Base-by-base conservation (phyloP, 2,113 vertebrate species). In the Rattus rattus region DNA sequence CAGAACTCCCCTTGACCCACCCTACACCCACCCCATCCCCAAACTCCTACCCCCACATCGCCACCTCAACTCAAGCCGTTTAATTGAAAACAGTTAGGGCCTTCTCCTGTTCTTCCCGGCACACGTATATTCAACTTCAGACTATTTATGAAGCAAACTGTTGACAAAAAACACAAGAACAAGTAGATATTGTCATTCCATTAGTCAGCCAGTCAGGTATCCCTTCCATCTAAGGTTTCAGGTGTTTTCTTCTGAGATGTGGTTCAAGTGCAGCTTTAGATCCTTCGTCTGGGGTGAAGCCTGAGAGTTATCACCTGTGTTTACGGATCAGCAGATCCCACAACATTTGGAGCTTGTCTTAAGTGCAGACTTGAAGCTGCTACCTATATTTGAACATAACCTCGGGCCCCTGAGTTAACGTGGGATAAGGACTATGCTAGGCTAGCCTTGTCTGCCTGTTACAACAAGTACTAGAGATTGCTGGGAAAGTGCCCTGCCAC, bases 131-230 rank as follows among this genome's bases (percentile, higher is more conserved):
- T 52, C n/a, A 61, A 11, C 73, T 59, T 36, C 89, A 75, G 54
- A 83, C 70, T 61, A 33, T 89, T 91, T 95, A 69, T 95, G 63
- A 94, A 93, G 39, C 67, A 59, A 67, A 79, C 81, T 77, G 33
- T 88, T 1, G 3, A 76, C 61, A 75, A 69, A 43, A 93, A 72
- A 67, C 95, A 63, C 36, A 94, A 92, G 28, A 69, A 70, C 36
- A 56, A 90, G 33, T 76, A 70, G 92, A 75, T 92, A 86, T 92
- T 69, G 52, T 88, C 39, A 61, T 88, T 47, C 36, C 43, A 80
- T 80, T 84, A 47, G 79, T 67, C 6, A 36, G 28, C 69, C 94
- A 73, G 7, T 5, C 76, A 56, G 79, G 43, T n/a, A 28, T 26
- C 69, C 19, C 7, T 54, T 59, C 33, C 72, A 11, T 19, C 19